phyloP scores from a whole-genome alignment of 2,113 vertebrate species.

The Xiphorhynchus elegans region DNA sequence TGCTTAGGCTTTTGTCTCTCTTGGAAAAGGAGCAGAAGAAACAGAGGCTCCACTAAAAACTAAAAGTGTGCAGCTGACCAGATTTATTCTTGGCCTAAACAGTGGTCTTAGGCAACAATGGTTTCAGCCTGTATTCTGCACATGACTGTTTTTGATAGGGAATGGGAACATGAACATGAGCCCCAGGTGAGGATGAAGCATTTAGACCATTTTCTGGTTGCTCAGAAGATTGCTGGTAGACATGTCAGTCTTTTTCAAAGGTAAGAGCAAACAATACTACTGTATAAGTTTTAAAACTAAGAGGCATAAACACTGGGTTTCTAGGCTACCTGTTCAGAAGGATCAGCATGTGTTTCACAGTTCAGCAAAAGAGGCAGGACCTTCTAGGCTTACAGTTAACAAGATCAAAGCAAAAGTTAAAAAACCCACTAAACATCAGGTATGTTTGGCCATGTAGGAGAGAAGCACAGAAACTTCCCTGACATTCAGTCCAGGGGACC shows the following conservation, averaged over 20 bases:
- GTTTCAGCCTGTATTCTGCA: background rate
- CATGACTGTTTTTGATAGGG: background rate
- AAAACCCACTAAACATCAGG: background rate
- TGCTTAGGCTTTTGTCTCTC: background rate
- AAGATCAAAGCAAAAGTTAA: background rate
- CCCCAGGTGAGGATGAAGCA: background rate
- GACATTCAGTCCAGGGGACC: background rate
- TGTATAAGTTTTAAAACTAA: background rate
- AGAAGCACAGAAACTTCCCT: background rate
- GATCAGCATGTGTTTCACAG: background rate
- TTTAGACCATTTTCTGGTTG: background rate
- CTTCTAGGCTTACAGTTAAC: background rate
- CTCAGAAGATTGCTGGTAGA: background rate
- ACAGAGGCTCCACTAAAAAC: background rate
- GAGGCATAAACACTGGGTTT: background rate
- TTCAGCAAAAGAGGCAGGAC: background rate
- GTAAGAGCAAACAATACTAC: background rate
- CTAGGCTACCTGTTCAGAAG: conserved; percentile 14
- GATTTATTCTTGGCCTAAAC: background rate
- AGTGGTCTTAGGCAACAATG: background rate
- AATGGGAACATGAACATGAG: background rate
- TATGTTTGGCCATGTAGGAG: background rate
- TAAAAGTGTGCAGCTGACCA: background rate
- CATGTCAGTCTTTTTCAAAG: background rate
- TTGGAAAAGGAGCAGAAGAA: conserved; percentile 1